Conservation (phyloP, 2,797 vertebrate genomes). For the Loriculus beryllinus region DNA sequence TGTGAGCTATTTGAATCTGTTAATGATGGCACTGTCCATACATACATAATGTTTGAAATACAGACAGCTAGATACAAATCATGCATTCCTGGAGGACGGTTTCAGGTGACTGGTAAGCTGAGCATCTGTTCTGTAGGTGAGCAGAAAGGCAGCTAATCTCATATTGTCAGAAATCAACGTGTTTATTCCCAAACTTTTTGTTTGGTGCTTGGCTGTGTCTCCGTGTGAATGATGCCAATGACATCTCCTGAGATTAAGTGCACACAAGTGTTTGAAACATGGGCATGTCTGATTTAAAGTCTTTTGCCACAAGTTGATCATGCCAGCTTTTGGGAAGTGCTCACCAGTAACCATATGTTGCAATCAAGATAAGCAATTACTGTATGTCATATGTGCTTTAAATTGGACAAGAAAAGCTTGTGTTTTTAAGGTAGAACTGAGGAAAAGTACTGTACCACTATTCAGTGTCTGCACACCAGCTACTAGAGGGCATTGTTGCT, state of each 20-base stretch:
- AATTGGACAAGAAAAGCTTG: background rate
- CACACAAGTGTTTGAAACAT: conserved; percentile 1
- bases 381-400: background rate
- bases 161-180: conserved; percentile 1
- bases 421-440: background rate
- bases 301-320: conserved; percentile 16
- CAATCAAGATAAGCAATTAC: background rate
- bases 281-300: conserved; percentile 16
- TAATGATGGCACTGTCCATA: background rate
- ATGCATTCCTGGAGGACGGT: conserved; percentile 6
- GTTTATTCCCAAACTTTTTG: conserved; percentile 37
- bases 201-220: conserved; percentile 41
- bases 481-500: background rate
- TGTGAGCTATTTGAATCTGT: background rate
- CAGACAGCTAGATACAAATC: background rate
- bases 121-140: conserved; percentile 73
- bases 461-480: background rate
- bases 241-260: conserved; percentile 7
- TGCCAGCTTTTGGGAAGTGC: conserved; percentile 50
- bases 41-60: background rate
- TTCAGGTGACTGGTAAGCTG: conserved; percentile 56
- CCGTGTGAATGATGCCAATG: conserved; percentile 16
- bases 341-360: conserved; percentile 30
- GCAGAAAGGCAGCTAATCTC: conserved; percentile 52
- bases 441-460: background rate